Evolutionary conservation across 2,797 vertebrate species (phyloP).

Genomic region (Acrossocheilus fasciatus): DNA sequence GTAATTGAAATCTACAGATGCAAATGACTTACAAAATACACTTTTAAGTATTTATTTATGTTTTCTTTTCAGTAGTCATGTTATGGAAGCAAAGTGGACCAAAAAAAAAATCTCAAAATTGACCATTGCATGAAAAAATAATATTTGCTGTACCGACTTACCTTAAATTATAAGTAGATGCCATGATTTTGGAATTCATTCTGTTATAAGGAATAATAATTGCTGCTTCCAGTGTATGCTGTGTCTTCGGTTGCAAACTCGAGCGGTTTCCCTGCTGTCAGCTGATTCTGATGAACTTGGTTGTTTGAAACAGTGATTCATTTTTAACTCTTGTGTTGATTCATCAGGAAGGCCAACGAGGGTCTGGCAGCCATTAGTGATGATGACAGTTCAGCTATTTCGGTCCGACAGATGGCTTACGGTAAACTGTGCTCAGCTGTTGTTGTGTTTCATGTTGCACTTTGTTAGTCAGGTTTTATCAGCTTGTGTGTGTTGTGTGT

Average conservation of each 20-base stretch:
- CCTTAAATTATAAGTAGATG: background rate
- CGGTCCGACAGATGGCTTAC: slow-evolving; percentile 72
- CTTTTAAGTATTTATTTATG: too few relatives aligned
- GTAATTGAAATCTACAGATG: background rate
- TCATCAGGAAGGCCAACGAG: slow-evolving; percentile 68
- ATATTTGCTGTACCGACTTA: background rate
- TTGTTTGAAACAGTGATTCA: background rate
- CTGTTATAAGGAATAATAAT: background rate
- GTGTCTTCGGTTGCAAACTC: background rate
- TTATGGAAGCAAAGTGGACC: background rate
- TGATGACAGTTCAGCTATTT: slow-evolving; percentile 67
- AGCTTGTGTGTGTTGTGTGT: background rate
- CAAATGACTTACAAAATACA: background rate
- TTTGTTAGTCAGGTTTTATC: background rate
- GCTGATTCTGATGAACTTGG: background rate
- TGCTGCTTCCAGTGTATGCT: background rate
- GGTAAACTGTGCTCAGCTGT: slow-evolving; percentile 58
- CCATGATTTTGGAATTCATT: background rate
- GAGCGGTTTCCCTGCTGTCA: background rate
- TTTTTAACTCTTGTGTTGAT: accelerated
- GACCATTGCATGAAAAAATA: background rate
- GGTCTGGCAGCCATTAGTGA: slow-evolving; percentile 69
- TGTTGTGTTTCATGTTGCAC: background rate
- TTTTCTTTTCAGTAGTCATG: background rate
- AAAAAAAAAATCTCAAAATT: background rate